A percentile compares a stretch with the other conserved stretches of the same genome.
Conservation (phyloP, 1,140 invertebrate species). For the Dolichoris vasculosae region DNA sequence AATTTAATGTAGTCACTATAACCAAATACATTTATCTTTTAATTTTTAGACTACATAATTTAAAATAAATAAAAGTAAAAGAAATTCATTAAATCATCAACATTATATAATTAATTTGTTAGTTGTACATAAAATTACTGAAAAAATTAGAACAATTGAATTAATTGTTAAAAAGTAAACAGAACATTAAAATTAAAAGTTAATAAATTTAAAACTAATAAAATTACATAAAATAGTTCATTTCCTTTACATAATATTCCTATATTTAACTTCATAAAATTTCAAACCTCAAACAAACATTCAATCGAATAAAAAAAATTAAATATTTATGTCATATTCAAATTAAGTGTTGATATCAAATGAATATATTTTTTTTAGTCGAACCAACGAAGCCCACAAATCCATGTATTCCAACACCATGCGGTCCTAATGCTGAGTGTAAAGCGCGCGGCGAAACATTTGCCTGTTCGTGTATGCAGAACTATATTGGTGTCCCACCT, state of each 20-base stretch:
- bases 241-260: not conserved
- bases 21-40: constrained; percentile 2
- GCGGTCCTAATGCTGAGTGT: constrained; percentile 78
- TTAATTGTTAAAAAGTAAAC: constrained; percentile 40
- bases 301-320: not conserved
- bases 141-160: constrained; percentile 20
- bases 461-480: constrained; percentile 74
- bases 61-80: constrained; percentile 14
- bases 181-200: not conserved
- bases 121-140: constrained; percentile 35
- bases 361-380: constrained; percentile 52
- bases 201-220: not conserved
- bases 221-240: not conserved
- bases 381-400: constrained; percentile 68
- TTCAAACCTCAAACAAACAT: not conserved
- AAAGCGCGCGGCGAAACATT: constrained; percentile 73
- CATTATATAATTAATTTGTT: constrained; percentile 8
- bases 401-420: constrained; percentile 79
- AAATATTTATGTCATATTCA: not conserved
- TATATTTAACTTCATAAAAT: not conserved
- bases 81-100: constrained; percentile 12
- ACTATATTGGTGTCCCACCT: constrained; percentile 77
- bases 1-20: constrained; percentile 24
- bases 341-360: not conserved
- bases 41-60: not conserved